phyloP scores from a whole-genome alignment of 2,113 vertebrate species.

The Pongo pygmaeus region DNA sequence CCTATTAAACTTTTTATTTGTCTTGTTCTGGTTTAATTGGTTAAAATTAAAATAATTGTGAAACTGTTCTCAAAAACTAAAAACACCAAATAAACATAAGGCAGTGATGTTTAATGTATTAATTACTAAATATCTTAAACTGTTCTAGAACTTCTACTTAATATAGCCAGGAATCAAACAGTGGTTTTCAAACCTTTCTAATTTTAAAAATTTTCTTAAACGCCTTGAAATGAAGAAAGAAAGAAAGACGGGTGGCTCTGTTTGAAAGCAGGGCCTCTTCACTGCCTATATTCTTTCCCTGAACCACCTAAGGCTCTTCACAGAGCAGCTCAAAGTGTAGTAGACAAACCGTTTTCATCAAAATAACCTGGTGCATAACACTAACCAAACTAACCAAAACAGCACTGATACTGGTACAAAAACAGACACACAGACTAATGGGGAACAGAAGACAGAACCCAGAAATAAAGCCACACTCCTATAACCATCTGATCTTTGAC shows the following conservation, averaged over 20 bases:
- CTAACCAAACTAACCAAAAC: too few relatives aligned
- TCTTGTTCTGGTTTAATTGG: not conserved
- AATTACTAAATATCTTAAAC: not conserved
- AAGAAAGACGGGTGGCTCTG: not conserved
- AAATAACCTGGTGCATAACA: not conserved
- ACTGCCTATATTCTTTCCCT: not conserved
- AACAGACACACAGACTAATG: not conserved
- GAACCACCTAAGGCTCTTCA: not conserved
- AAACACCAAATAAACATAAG: not conserved
- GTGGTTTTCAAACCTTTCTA: not conserved
- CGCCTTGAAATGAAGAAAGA: not conserved
- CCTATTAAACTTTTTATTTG: not conserved
- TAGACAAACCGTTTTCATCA: not conserved
- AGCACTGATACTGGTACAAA: too few relatives aligned
- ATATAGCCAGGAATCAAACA: not conserved
- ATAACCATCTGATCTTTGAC: too few relatives aligned
- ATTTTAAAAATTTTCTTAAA: constrained; percentile 39
- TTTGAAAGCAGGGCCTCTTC: not conserved
- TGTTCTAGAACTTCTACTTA: not conserved
- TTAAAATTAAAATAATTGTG: not conserved
- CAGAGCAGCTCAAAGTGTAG: not conserved
- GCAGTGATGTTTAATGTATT: not conserved
- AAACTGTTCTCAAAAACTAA: constrained; percentile 23
- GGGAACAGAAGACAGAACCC: too few relatives aligned
- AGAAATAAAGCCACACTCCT: too few relatives aligned